These are phyloP conservation scores for Drosophila vallismaia DNA, from an alignment of 2,888 invertebrate species.

Conservation along the genomic window DNA sequence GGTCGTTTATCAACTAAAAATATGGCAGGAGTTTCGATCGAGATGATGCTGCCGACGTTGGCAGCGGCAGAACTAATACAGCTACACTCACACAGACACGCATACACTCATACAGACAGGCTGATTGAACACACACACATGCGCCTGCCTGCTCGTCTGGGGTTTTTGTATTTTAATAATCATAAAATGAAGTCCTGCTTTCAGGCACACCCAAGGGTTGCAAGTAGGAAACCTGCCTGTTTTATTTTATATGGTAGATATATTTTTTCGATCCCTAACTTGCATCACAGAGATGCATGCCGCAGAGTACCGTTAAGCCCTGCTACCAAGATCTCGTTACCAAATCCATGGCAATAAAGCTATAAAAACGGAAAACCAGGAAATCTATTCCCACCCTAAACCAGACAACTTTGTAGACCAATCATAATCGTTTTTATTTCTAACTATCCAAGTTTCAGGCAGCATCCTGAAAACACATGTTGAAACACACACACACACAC, in stretches of 20 bases:
- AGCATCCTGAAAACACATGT: constrained; percentile 50
- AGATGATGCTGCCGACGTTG: constrained; percentile 58
- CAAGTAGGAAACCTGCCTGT: constrained; percentile 30
- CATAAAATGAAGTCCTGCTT: constrained; percentile 66
- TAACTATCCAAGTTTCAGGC: constrained; percentile 46
- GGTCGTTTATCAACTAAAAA: constrained; percentile 83
- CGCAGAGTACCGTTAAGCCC: constrained; percentile 43
- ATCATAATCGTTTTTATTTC: constrained; percentile 80
- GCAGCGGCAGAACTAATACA: constrained; percentile 32
- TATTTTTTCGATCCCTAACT: constrained; percentile 25
- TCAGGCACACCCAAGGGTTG: constrained; percentile 38
- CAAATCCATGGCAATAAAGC: constrained; percentile 40
- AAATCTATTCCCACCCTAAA: constrained; percentile 39
- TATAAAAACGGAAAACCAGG: constrained; percentile 64
- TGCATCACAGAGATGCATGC: constrained; percentile 51
- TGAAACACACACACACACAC: constrained; percentile 34
- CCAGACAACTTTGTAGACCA: constrained; percentile 66
- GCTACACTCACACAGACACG: constrained; percentile 23
- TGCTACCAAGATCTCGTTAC: constrained; percentile 21
- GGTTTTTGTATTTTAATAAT: constrained; percentile 59
- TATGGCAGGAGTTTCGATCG: constrained; percentile 71
- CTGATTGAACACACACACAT: neutral
- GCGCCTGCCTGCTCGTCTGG: constrained; percentile 45
- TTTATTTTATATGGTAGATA: neutral
- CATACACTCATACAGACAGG: constrained; percentile 3